phyloP scores from a whole-genome alignment of 2,888 invertebrate species.

The Eupithecia vulgata region DNA sequence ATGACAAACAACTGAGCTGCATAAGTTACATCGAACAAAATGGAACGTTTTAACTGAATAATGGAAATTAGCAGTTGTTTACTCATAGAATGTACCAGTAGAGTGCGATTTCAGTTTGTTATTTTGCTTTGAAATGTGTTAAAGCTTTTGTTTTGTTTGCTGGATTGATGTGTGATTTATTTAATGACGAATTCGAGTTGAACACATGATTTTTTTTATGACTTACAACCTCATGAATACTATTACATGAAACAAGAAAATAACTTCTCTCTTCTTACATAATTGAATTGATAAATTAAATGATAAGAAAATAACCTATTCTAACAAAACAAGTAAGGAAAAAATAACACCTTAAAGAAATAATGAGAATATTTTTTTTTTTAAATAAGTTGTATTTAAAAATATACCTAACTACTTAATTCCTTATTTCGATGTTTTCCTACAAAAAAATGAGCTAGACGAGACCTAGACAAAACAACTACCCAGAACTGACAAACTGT shows the following conservation, averaged over 20 bases:
- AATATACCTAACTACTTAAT: no score
- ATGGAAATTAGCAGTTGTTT: conserved; percentile 58
- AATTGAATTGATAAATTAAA: neutral
- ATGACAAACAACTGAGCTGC: conserved; percentile 71
- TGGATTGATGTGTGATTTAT: neutral
- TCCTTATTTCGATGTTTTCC: no score
- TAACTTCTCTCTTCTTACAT: neutral
- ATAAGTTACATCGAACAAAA: conserved; percentile 60
- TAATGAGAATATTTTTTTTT: no score
- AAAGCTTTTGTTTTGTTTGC: neutral
- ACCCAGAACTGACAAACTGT: neutral
- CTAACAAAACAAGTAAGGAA: no score
- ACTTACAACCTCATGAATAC: neutral
- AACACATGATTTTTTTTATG: no score
- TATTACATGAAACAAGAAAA: neutral
- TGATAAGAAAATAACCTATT: no score
- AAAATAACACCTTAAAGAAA: no score
- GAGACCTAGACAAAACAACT: neutral
- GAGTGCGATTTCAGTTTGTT: conserved; percentile 42
- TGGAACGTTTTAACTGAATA: conserved; percentile 60
- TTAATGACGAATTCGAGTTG: neutral
- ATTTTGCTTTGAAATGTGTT: conserved; percentile 23
- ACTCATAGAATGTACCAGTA: conserved; percentile 34
- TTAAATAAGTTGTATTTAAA: no score
- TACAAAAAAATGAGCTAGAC: no score